Conservation (phyloP, 2,113 vertebrate species). For the Oxyruncus cristatus region DNA sequence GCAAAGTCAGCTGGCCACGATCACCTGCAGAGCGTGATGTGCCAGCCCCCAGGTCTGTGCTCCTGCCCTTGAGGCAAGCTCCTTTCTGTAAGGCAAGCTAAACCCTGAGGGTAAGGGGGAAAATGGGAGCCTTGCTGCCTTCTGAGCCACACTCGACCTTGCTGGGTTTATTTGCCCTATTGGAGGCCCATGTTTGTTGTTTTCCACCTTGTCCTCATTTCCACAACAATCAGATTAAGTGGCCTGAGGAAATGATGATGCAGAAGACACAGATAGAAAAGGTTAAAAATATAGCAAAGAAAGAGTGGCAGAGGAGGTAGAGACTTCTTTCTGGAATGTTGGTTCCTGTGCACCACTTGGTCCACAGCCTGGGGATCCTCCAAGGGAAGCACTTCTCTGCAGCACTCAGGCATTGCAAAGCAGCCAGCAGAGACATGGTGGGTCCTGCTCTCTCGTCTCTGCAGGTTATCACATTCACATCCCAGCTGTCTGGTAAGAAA, state of each 20-base stretch:
- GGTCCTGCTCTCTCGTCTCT: not conserved
- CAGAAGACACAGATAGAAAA: not conserved
- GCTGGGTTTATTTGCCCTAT: not conserved
- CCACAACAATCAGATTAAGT: not conserved
- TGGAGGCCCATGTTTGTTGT: not conserved
- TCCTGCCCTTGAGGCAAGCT: not conserved
- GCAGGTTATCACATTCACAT: not conserved
- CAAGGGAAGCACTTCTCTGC: not conserved
- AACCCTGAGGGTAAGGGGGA: not conserved
- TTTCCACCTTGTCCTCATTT: not conserved
- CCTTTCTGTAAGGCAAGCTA: not conserved
- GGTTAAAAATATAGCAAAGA: not conserved
- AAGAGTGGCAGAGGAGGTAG: not conserved
- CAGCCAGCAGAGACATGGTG: rapidly evolving
- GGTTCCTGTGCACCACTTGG: not conserved
- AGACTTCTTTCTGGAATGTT: not conserved
- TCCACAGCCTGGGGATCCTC: not conserved
- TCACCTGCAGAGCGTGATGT: not conserved
- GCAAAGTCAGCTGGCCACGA: not conserved
- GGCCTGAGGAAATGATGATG: not conserved
- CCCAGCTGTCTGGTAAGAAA: not conserved
- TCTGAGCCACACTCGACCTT: not conserved
- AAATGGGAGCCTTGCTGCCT: not conserved
- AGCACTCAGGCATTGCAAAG: not conserved
- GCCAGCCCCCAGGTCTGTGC: not conserved